Base-by-base conservation (phyloP, 2,888 invertebrate species). In the Lysandra coridon region DNA sequence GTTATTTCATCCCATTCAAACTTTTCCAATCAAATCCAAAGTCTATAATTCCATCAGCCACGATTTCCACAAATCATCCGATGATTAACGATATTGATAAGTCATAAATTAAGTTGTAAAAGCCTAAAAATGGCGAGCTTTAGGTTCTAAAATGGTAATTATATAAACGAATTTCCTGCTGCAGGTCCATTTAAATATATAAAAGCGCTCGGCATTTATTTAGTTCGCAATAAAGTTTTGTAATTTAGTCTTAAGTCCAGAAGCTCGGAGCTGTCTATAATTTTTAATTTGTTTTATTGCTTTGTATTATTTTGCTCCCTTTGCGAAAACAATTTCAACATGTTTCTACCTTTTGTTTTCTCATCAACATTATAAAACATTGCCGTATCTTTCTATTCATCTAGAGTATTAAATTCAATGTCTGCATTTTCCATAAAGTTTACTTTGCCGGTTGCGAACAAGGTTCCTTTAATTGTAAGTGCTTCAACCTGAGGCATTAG, bases 201-300 rank as follows among this genome's bases (percentile, higher is more conserved):
- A 44, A 74, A 74, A 74, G 74, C 74, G n/a, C 44, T 44, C 74
- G 44, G 40, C 73, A 73, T 73, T 73, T 40, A 73, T 73, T 74
- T 44, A 44, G 40, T 17, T 40, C 40, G 74, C 74, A n/a, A 23
- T 74, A 74, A 74, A 74, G n/a, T 74, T 74, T 74, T 74, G 44
- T 44, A 74, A 74, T 74, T 73, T 44, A 44, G 44, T 74, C 74
- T 74, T n/a, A 44, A 74, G 40, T 40, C 69, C 30, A 4, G 33
- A 74, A 74, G 44, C 74, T 74, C 10, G 4, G 33, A 14, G 69
- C 17, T 69, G 33, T 69, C 69, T 37, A 69, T 69, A 69, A 74
- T 74, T 74, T 74, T 74, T 74, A 74, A 10, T 44, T 74, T 74
- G 10, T 74, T 74, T 74, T n/a, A 74, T 44, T 74, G 10, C 37